Percentiles rank a stretch among this genome's conserved stretches.
phyloP scores from a whole-genome alignment of 2,888 invertebrate species.

The Drosophila picticornis region DNA sequence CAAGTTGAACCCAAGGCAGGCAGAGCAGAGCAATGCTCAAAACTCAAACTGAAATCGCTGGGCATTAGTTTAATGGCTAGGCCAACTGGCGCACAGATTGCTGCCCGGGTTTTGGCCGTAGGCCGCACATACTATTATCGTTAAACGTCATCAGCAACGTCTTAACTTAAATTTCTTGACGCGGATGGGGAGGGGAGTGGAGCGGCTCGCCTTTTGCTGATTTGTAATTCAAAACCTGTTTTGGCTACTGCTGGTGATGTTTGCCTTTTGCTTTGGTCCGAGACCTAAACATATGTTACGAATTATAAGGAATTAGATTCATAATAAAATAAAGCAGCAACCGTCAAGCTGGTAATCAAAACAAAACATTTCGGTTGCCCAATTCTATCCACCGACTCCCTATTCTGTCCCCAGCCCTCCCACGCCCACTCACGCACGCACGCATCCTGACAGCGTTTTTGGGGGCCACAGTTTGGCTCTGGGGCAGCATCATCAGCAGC shows the following conservation, averaged over 20 bases:
- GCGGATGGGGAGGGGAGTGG: not conserved
- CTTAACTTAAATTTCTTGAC: constrained; percentile 68
- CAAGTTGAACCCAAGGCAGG: constrained; percentile 60
- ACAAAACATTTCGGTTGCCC: constrained; percentile 67
- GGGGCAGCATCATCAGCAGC: constrained; percentile 18
- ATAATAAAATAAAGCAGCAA: constrained; percentile 77
- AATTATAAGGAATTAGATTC: constrained; percentile 81
- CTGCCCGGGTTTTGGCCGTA: constrained; percentile 29
- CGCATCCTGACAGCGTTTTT: constrained; percentile 35
- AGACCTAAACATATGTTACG: constrained; percentile 75
- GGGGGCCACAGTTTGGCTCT: not conserved
- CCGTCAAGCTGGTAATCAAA: constrained; percentile 78
- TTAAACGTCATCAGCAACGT: constrained; percentile 79
- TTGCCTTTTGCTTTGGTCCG: constrained; percentile 23
- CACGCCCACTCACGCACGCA: constrained; percentile 55
- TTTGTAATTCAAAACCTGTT: constrained; percentile 80
- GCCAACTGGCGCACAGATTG: constrained; percentile 63
- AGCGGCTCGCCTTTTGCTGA: constrained; percentile 45
- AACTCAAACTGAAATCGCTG: constrained; percentile 72
- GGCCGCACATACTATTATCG: constrained; percentile 59
- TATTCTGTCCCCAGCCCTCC: not conserved
- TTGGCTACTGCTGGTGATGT: constrained; percentile 14
- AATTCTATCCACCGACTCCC: not conserved
- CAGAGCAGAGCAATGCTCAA: constrained; percentile 54
- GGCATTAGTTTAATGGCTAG: constrained; percentile 75